Evolutionary conservation across 1,140 invertebrate species (phyloP).

Genomic region (Drosophila sturtevanti): DNA sequence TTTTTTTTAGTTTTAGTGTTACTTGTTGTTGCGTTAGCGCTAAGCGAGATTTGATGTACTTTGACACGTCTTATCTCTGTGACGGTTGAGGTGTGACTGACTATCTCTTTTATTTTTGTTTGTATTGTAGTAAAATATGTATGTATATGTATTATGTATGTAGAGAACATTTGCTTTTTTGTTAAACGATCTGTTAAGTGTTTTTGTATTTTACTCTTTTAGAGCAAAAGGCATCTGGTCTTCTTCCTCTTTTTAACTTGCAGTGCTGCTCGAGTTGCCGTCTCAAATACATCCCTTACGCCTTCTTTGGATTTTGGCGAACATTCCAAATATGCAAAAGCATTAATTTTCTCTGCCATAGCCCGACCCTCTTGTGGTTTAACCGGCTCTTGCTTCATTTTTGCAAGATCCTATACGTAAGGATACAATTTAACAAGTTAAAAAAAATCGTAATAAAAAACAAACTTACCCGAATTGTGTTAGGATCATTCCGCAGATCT

Average conservation of each 20-base stretch:
- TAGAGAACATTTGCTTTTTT: constrained; percentile 58
- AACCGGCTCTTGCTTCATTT: constrained; percentile 99
- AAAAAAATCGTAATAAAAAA: not conserved
- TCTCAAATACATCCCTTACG: constrained; percentile 99
- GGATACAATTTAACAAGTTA: not conserved
- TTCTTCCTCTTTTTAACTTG: constrained; percentile 97
- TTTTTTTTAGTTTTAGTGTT: too few species aligned
- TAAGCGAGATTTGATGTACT: too few species aligned
- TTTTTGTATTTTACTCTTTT: constrained; percentile 83
- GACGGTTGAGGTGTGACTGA: too few species aligned
- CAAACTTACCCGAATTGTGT: constrained; percentile 90
- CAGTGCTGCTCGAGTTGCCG: constrained; percentile 98
- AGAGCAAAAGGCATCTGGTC: constrained; percentile 91
- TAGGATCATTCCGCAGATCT: constrained; percentile 97
- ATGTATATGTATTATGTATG: constrained; percentile 60
- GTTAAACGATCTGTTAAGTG: constrained; percentile 1
- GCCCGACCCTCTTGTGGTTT: constrained; percentile 98
- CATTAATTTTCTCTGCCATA: constrained; percentile 99
- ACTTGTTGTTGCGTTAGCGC: too few species aligned
- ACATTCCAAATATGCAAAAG: constrained; percentile 99
- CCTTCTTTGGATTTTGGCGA: constrained; percentile 99
- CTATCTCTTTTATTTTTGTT: constrained; percentile 49
- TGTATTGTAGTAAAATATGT: constrained; percentile 68
- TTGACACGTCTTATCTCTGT: too few species aligned
- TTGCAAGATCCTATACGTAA: constrained; percentile 89